phyloP scores from a whole-genome alignment of 2,888 invertebrate genomes.

The Meteorus cinctellus region DNA sequence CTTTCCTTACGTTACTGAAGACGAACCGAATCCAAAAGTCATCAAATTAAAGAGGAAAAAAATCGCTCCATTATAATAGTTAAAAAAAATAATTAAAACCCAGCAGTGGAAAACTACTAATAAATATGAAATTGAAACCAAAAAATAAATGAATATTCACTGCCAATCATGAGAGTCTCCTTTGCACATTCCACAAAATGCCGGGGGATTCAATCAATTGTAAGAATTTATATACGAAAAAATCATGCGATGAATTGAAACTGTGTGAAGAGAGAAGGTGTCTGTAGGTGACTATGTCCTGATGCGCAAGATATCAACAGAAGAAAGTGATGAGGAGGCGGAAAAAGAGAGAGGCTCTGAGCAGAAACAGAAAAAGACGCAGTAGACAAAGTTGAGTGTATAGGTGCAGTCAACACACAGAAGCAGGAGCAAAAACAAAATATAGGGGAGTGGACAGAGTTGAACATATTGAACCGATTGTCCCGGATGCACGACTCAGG shows the following conservation, averaged over 20 bases:
- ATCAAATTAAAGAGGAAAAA: too few relatives aligned
- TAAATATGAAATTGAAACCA: too few relatives aligned
- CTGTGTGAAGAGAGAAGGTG: neutral
- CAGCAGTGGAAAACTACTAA: too few relatives aligned
- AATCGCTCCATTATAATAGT: too few relatives aligned
- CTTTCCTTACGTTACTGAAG: too few relatives aligned
- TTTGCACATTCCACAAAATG: too few relatives aligned
- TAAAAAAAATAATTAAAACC: too few relatives aligned
- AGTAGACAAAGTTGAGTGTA: neutral
- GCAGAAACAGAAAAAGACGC: neutral
- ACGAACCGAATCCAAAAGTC: too few relatives aligned
- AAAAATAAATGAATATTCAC: too few relatives aligned
- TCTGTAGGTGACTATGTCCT: constrained; percentile 17
- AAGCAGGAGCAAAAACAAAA: neutral
- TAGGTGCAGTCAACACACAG: neutral
- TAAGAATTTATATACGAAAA: neutral
- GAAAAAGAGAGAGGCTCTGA: neutral
- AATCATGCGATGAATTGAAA: neutral
- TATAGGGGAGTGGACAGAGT: constrained; percentile 29
- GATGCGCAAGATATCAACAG: neutral
- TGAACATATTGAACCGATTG: constrained; percentile 26
- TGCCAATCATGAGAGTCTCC: too few relatives aligned
- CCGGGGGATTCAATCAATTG: too few relatives aligned
- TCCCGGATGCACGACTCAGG: constrained; percentile 24
- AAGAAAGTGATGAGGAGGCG: constrained; percentile 33